Percentiles rank a stretch among this genome's conserved stretches.
These are phyloP conservation scores for Rhingia rostrata DNA, from an alignment of 2,888 invertebrate genomes.

Conservation along the genomic window DNA sequence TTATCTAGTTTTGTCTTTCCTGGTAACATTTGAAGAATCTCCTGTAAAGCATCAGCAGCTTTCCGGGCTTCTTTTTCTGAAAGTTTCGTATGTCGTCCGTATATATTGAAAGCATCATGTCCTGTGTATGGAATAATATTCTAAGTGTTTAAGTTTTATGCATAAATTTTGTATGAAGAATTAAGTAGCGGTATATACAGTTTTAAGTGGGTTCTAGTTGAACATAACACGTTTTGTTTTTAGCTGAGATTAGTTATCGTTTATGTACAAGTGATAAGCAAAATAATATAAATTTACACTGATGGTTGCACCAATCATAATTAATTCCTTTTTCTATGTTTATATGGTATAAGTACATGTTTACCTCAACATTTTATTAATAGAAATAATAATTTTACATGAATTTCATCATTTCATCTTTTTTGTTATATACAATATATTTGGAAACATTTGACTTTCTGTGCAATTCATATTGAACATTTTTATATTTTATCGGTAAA, in stretches of 20 bases:
- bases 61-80: slow-evolving; percentile 80
- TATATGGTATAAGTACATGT: not conserved
- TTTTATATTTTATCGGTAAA: no score
- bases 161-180: slow-evolving; percentile 40
- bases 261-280: slow-evolving; percentile 19
- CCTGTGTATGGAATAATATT: slow-evolving; percentile 75
- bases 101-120: slow-evolving; percentile 80
- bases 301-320: not conserved
- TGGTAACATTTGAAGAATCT: slow-evolving; percentile 80
- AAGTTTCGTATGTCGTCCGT: slow-evolving; percentile 80
- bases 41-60: slow-evolving; percentile 81
- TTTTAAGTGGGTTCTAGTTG: slow-evolving; percentile 32
- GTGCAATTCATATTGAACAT: no score
- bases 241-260: not conserved
- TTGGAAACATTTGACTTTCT: no score
- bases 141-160: slow-evolving; percentile 63
- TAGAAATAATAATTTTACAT: not conserved
- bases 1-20: slow-evolving; percentile 60
- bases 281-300: slow-evolving; percentile 15
- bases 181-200: slow-evolving; percentile 63
- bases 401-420: no score
- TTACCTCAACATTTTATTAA: not conserved
- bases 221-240: slow-evolving; percentile 18
- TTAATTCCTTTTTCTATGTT: not conserved
- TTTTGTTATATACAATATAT: no score